Evolutionary conservation across 2,113 vertebrate species (phyloP).

Genomic region (Marcusenius ussheri): DNA sequence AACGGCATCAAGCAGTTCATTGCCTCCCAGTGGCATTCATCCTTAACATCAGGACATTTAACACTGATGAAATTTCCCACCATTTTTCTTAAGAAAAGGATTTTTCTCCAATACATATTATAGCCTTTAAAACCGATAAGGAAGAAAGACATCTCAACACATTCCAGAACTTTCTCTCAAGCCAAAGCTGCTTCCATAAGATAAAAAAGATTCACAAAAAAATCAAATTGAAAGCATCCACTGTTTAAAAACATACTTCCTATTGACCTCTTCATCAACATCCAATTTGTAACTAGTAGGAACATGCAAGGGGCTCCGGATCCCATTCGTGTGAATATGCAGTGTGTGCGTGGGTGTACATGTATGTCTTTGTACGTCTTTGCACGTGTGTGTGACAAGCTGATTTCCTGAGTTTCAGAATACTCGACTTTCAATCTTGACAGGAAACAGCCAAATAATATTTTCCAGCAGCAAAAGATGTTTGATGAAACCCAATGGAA

Average conservation of each 20-base stretch:
- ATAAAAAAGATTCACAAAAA: constrained; percentile 45
- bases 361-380: background rate
- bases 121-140: constrained; percentile 50
- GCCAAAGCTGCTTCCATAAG: constrained; percentile 30
- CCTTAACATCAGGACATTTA: constrained; percentile 25
- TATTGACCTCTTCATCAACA: constrained; percentile 25
- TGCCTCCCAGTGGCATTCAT: constrained; percentile 10
- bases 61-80: constrained; percentile 34
- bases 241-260: constrained; percentile 14
- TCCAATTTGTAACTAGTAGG: constrained; percentile 18
- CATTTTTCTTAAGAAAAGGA: constrained; percentile 14
- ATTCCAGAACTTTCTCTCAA: constrained; percentile 21
- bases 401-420: constrained; percentile 68
- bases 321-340: background rate
- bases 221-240: constrained; percentile 31
- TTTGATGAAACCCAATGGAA: constrained; percentile 46
- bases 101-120: constrained; percentile 34
- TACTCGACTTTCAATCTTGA: constrained; percentile 51
- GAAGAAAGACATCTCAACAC: constrained; percentile 32
- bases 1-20: constrained; percentile 1
- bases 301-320: constrained; percentile 51
- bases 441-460: constrained; percentile 63
- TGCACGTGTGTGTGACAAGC: constrained; percentile 31
- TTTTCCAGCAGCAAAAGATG: constrained; percentile 55
- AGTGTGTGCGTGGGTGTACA: constrained; percentile 29